Evolutionary conservation across 2,888 invertebrate species (phyloP).

Genomic region (Biston stratarius): DNA sequence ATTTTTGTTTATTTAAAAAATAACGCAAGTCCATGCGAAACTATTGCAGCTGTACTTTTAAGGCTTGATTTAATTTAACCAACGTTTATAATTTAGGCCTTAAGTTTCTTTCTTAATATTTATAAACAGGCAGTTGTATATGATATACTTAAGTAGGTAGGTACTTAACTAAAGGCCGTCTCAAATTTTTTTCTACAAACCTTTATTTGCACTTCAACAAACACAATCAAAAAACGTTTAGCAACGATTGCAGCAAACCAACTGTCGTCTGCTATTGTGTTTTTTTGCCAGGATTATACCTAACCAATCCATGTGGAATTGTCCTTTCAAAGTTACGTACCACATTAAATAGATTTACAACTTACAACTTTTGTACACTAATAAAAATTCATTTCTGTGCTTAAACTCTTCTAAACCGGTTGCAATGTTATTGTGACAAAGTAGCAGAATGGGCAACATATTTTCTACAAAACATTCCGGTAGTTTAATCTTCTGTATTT

Average conservation of each 20-base stretch:
- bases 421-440: slow-evolving; percentile 3
- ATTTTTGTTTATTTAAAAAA: too few relatives aligned
- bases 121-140: not conserved
- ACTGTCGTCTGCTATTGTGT: slow-evolving; percentile 52
- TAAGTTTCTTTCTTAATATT: too few relatives aligned
- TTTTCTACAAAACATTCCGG: slow-evolving; percentile 38
- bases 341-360: not conserved
- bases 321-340: slow-evolving; percentile 21
- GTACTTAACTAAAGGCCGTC: not conserved
- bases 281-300: slow-evolving; percentile 68
- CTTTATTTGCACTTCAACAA: slow-evolving; percentile 53
- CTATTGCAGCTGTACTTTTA: too few relatives aligned
- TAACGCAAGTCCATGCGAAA: too few relatives aligned
- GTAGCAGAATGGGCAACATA: not conserved
- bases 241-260: slow-evolving; percentile 56
- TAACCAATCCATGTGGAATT: slow-evolving; percentile 65
- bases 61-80: too few relatives aligned
- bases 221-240: slow-evolving; percentile 58
- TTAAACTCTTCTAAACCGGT: not conserved
- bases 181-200: slow-evolving; percentile 29
- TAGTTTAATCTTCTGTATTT: slow-evolving; percentile 55
- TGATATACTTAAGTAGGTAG: slow-evolving; percentile 5
- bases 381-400: not conserved
- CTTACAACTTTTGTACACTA: slow-evolving; percentile 19
- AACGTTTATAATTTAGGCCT: too few relatives aligned